Evolutionary conservation across 1,140 invertebrate genomes (phyloP), one percentile per base, ranked within the genome.

Genomic region (Dendrolimus kikuchii): DNA sequence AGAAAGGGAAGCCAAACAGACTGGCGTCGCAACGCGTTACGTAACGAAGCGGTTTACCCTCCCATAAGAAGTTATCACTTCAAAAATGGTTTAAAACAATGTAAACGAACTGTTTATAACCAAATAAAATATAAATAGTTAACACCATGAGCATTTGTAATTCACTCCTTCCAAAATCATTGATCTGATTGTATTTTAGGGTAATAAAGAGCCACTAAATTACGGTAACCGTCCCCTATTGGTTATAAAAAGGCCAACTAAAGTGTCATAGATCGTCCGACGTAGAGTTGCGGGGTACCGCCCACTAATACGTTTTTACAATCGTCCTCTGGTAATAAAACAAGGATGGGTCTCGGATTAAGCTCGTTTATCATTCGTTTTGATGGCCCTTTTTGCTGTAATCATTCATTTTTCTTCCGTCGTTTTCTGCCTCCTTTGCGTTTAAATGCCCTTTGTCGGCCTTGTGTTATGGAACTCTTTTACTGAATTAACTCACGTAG

Each of bases 331-430:
- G 73, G 81, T 76, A 86, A 86, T 86, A 86, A 86, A 86, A 83
- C 80, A 81, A 74, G 73, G 81, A 82, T 77, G 71, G 75, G 60
- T 70, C 71, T 64, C 53, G 76, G 80, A 81, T 86, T 86, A 81
- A 79, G 74, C 71, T 83, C 82, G 76, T 86, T 82, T 86, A 86
- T 86, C 82, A 86, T 86, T 86, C 80, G 76, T 79, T 82, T 74
- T 83, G 82, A 86, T 86, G 71, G 78, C 78, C 80, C 71, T 83
- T 83, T 84, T 86, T 83, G 82, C 78, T 72, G 76, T 83, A 86
- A 86, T 86, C 82, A 82, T 82, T 86, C 82, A 86, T 86, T 86
- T 85, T 81, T 83, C 80, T 86, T 86, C 80, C 77, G 71, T 78
- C 74, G 73, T 77, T 77, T 77, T 79, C 74, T 74, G 68, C 77